Conservation (phyloP, 2,888 invertebrate species). For the Nysson spinosus region DNA sequence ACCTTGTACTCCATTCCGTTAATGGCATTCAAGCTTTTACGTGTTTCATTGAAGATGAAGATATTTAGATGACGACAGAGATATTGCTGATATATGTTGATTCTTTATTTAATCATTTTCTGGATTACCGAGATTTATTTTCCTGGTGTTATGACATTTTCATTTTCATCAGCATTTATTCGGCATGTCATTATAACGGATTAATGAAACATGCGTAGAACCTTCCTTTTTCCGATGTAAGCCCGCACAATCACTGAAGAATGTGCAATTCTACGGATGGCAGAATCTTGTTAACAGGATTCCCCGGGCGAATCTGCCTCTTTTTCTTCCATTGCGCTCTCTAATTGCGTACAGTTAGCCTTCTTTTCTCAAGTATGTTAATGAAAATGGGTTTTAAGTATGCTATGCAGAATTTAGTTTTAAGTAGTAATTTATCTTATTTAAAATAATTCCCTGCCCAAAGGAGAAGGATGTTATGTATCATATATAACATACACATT, state of each 20-base stretch:
- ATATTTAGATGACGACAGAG: too few species aligned
- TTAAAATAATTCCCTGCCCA: constrained; percentile 1
- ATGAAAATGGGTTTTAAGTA: constrained; percentile 38
- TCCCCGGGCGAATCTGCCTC: constrained; percentile 45
- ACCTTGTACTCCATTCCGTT: neutral
- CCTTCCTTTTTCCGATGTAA: neutral
- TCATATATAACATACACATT: too few species aligned
- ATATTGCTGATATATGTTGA: too few species aligned
- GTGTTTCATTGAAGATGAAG: too few species aligned
- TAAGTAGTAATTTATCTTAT: neutral
- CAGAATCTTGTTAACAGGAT: constrained; percentile 50
- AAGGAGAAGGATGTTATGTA: too few species aligned
- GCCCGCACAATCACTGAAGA: neutral
- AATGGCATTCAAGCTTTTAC: neutral
- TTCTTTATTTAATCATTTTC: too few species aligned
- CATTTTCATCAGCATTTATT: neutral
- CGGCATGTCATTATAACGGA: constrained; percentile 12
- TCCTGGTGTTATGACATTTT: too few species aligned
- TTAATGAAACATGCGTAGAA: constrained; percentile 1
- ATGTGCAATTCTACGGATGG: constrained; percentile 41
- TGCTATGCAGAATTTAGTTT: constrained; percentile 22
- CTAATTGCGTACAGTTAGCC: constrained; percentile 46
- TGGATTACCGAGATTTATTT: too few species aligned
- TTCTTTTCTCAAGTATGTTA: constrained; percentile 45
- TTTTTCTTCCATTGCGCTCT: constrained; percentile 53